phyloP scores from a whole-genome alignment of 1,140 invertebrate genomes.

The Drosophila bifasciata region DNA sequence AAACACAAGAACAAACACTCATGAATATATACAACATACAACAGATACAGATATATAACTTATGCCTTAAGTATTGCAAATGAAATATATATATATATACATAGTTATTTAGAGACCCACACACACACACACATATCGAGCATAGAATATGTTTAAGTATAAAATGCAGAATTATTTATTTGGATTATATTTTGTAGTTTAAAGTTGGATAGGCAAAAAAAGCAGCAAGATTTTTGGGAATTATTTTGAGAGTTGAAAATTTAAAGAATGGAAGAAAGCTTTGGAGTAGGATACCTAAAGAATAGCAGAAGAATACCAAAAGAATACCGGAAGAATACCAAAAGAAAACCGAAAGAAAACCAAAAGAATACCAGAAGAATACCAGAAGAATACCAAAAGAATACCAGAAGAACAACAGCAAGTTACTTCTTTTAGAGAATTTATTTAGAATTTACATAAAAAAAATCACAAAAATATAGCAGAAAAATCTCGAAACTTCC shows the following conservation, averaged over 20 bases:
- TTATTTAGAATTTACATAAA: neutral
- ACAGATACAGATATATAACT: slow-evolving; percentile 12
- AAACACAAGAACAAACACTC: slow-evolving; percentile 18
- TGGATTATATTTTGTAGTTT: slow-evolving; percentile 26
- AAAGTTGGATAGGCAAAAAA: slow-evolving; percentile 4
- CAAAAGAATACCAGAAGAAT: too few relatives aligned
- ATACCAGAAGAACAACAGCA: neutral
- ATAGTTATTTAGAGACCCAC: slow-evolving; percentile 30
- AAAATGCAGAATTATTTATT: neutral
- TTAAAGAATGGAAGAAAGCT: neutral
- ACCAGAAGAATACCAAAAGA: too few relatives aligned
- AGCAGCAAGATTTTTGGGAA: neutral
- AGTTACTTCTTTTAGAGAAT: neutral
- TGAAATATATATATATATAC: slow-evolving; percentile 36
- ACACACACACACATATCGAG: slow-evolving; percentile 68
- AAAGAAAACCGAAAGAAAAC: too few relatives aligned
- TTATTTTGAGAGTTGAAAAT: neutral
- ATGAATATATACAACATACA: slow-evolving; percentile 19
- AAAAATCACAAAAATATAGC: too few relatives aligned
- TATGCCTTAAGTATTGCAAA: slow-evolving; percentile 67
- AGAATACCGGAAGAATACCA: too few relatives aligned
- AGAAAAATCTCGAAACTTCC: too few relatives aligned
- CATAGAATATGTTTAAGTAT: slow-evolving; percentile 58
- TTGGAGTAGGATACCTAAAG: neutral
- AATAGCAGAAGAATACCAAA: too few relatives aligned